Evolutionary conservation across 2,113 vertebrate genomes (phyloP), one percentile per base, ranked within the genome.

Genomic region (Gobio gobio): DNA sequence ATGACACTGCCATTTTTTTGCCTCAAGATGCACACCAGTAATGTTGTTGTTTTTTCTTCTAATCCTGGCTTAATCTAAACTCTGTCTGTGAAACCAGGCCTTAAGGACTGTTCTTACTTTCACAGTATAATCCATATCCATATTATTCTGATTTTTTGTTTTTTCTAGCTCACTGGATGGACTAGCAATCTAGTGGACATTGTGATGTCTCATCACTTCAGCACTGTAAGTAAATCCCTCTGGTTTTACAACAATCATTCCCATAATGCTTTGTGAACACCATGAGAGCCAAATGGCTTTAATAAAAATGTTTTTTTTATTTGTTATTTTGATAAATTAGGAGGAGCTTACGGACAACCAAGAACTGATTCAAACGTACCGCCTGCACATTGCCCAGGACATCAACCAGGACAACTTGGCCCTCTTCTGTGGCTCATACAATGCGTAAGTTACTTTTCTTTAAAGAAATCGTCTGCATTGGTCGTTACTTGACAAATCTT

Each of bases 321-420:
- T 43, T 51, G 13, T 40, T 33, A 33, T 73, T 79, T 12, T 84
- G 76, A 73, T 59, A 0, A 16, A 36, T 29, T 91, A 99, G 98
- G 97, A 99, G 70, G 98, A 99, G 86, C 93, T 99, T 79, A 97
- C 97, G 13, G 97, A 97, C 66, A 99, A 99, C 92, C 91, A 96
- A 90, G 98, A 99, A 90, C 93, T 99, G 91, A 97, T 98, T 92
- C 98, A 99, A 92, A 99, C 97, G 1, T 99, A 99, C 93, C 95
- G 97, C 87, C 95, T 98, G 78, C 98, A 99, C 88, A 98, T 99
- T 0, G 95, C 97, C 0, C 97, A 99, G 88, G 98, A 99, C 90
- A 99, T 99, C 91, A 99, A 99, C 93, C 98, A 98, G 88, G 96
- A 99, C 82, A 99, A 99, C 90, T 94, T 99, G 84, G 95, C 96